Percentiles rank a stretch among this genome's conserved stretches.
Evolutionary conservation across 2,888 invertebrate species (phyloP).

Genomic region (Dioctria linearis): DNA sequence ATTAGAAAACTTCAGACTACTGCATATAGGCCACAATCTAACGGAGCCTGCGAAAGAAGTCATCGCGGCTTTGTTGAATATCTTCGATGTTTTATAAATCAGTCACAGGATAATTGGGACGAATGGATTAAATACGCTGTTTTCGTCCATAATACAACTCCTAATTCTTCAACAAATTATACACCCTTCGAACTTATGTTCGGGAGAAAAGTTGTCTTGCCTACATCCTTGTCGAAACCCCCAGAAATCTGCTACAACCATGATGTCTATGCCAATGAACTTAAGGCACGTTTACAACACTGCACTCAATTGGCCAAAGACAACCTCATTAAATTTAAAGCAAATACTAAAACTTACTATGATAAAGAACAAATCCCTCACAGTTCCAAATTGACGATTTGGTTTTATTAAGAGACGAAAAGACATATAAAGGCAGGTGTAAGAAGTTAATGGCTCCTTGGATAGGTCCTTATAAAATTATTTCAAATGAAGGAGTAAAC

Average conservation of each 20-base stretch:
- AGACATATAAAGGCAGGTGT: neutral
- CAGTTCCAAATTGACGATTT: neutral
- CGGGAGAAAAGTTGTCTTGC: neutral
- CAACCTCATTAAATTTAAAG: neutral
- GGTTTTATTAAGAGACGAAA: neutral
- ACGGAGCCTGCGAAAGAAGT: slow-evolving; percentile 13
- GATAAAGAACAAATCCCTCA: neutral
- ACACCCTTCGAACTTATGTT: slow-evolving; percentile 10
- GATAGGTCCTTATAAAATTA: slow-evolving; percentile 4
- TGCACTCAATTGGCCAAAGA: neutral
- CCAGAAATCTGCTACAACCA: neutral
- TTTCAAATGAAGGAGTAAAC: neutral
- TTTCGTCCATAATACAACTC: slow-evolving; percentile 16
- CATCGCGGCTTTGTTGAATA: slow-evolving; percentile 11
- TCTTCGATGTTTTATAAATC: neutral
- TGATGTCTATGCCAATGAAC: neutral
- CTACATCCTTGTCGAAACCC: neutral
- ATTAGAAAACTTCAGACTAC: slow-evolving; percentile 19
- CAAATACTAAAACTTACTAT: neutral
- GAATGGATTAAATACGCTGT: slow-evolving; percentile 20
- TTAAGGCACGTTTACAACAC: neutral
- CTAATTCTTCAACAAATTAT: neutral
- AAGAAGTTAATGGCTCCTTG: neutral
- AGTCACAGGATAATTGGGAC: slow-evolving; percentile 7
- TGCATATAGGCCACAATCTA: slow-evolving; percentile 26